Conservation (phyloP, 1,140 invertebrate genomes). For the Aphis gossypii region DNA sequence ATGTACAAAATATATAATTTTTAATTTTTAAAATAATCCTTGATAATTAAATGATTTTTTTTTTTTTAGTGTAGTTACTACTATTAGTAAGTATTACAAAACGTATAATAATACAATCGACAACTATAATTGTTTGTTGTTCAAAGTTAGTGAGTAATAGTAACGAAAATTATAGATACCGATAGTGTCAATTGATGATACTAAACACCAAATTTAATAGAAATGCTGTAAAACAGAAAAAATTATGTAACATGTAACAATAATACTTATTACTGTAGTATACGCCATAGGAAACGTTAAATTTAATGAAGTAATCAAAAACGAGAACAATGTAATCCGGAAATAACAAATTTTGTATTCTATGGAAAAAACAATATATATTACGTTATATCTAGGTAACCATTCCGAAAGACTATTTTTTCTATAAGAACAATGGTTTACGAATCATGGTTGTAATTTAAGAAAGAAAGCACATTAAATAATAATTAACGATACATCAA, state of each 20-base stretch:
- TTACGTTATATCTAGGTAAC: slow-evolving; percentile 34
- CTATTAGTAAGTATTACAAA: background rate
- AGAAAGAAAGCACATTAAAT: slow-evolving; percentile 24
- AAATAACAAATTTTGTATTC: slow-evolving; percentile 42
- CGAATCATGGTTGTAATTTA: slow-evolving; percentile 14
- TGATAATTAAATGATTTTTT: background rate
- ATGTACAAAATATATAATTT: background rate
- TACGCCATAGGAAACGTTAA: background rate
- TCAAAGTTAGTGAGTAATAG: background rate
- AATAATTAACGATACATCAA: slow-evolving; percentile 30
- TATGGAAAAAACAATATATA: slow-evolving; percentile 42
- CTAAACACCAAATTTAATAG: background rate
- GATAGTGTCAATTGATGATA: background rate
- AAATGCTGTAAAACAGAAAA: background rate
- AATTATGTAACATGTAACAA: background rate
- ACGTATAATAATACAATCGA: too few relatives aligned
- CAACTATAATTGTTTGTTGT: background rate
- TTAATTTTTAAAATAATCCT: background rate
- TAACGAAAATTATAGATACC: background rate
- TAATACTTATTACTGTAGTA: background rate
- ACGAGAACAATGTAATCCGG: slow-evolving; percentile 54
- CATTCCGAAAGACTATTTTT: background rate
- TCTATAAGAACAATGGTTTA: slow-evolving; percentile 42
- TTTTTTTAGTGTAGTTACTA: background rate
- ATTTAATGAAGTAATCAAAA: background rate